Conservation (phyloP, 2,888 invertebrate genomes). For the Deilephila porcellus region DNA sequence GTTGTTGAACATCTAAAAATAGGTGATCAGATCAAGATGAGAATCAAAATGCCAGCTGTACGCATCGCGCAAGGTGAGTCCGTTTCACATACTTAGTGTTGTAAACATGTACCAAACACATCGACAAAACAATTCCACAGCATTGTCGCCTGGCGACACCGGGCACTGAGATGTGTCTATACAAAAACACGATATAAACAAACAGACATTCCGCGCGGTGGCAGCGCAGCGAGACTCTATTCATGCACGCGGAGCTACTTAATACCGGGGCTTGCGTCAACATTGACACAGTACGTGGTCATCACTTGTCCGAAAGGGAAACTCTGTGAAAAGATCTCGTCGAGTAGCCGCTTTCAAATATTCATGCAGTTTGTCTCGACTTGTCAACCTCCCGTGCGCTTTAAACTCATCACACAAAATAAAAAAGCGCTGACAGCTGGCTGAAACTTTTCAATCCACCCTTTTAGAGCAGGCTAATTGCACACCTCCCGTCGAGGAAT, state of each 20-base stretch:
- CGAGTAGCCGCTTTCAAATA: slow-evolving; percentile 61
- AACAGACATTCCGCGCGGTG: slow-evolving; percentile 56
- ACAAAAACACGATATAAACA: slow-evolving; percentile 57
- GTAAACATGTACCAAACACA: slow-evolving; percentile 22
- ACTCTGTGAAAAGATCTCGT: slow-evolving; percentile 51
- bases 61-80: slow-evolving; percentile 97
- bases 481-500: background rate
- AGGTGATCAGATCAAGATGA: slow-evolving; percentile 91
- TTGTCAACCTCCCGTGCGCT: slow-evolving; percentile 22
- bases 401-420: slow-evolving; percentile 17
- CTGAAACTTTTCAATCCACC: background rate
- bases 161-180: slow-evolving; percentile 10
- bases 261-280: slow-evolving; percentile 73
- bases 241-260: slow-evolving; percentile 78
- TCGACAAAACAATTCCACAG: slow-evolving; percentile 11
- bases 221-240: slow-evolving; percentile 65
- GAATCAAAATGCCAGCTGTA: slow-evolving; percentile 99
- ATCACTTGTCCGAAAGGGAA: slow-evolving; percentile 73
- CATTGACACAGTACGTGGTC: slow-evolving; percentile 78
- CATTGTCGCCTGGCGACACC: background rate
- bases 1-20: slow-evolving; percentile 80
- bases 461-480: background rate
- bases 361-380: slow-evolving; percentile 45
- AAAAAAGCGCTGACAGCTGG: slow-evolving; percentile 12
- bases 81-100: slow-evolving; percentile 21